Conservation (phyloP, 2,113 vertebrate species). For the Malurus alboscapulatus region DNA sequence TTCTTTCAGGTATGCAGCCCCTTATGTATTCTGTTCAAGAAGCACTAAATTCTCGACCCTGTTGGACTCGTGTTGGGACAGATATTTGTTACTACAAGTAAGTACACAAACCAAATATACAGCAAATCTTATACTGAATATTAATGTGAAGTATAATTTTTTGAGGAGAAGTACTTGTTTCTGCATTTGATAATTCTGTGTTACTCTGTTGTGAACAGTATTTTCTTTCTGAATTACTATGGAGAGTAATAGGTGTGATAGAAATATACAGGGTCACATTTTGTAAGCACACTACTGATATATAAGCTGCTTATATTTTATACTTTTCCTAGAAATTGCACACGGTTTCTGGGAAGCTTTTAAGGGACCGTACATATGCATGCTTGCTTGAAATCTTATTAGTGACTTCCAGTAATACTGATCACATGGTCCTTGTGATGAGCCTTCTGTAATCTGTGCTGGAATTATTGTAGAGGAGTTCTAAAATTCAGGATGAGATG, state of each 20-base stretch:
- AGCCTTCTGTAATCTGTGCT: background rate
- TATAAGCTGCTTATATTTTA: background rate
- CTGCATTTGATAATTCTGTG: background rate
- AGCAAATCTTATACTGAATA: background rate
- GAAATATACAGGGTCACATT: background rate
- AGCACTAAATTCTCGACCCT: slow-evolving; percentile 85
- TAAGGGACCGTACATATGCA: background rate
- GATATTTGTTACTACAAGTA: slow-evolving; percentile 99
- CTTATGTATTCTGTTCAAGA: slow-evolving; percentile 98
- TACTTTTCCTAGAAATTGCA: background rate
- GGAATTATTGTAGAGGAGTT: background rate
- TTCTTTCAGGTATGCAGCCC: slow-evolving; percentile 90
- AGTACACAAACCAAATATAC: slow-evolving; percentile 39
- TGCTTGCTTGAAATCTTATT: background rate
- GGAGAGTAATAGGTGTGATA: background rate
- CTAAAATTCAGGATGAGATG: background rate
- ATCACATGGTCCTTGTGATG: background rate
- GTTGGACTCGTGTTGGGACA: slow-evolving; percentile 89
- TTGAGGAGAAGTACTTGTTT: background rate
- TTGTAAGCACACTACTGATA: background rate
- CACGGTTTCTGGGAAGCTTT: background rate
- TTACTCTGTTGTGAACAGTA: background rate
- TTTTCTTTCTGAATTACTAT: background rate
- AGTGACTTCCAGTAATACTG: background rate
- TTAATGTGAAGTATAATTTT: background rate